Conservation (phyloP, 2,797 vertebrate genomes). For the Taeniopygia guttata region DNA sequence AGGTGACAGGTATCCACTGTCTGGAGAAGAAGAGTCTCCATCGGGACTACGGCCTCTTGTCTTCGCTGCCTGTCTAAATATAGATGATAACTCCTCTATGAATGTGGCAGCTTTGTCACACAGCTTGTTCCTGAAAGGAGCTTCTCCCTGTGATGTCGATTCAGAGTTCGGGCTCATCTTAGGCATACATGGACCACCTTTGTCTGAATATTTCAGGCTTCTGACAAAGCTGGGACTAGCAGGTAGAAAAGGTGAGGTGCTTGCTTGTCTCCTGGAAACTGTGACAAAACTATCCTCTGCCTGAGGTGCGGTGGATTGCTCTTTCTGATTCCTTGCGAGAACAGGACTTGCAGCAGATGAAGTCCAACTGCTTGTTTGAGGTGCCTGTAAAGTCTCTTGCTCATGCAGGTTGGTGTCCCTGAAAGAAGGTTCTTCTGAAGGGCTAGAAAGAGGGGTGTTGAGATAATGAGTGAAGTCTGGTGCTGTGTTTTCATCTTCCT, state of each 20-base stretch:
- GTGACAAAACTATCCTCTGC: constrained; percentile 53
- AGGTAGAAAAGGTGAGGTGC: constrained; percentile 47
- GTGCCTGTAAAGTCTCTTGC: not conserved
- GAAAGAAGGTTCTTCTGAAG: constrained; percentile 22
- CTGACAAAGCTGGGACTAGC: constrained; percentile 77
- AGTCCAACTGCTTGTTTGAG: not conserved
- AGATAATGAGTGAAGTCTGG: constrained; percentile 52
- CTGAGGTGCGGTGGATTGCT: constrained; percentile 44
- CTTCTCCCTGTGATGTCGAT: constrained; percentile 70
- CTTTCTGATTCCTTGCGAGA: not conserved
- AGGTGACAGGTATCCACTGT: constrained; percentile 94
- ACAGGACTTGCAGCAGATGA: not conserved
- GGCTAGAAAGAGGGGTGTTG: not conserved
- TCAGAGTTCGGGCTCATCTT: constrained; percentile 68
- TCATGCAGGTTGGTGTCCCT: not conserved
- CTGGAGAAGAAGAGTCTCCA: constrained; percentile 92
- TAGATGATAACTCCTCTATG: constrained; percentile 94
- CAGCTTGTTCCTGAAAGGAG: constrained; percentile 81
- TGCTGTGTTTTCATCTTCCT: constrained; percentile 70
- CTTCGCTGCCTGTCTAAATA: constrained; percentile 87
- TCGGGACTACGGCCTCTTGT: constrained; percentile 80
- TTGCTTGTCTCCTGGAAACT: constrained; percentile 51
- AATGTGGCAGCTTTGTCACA: constrained; percentile 90
- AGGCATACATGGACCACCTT: not conserved
- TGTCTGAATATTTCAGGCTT: constrained; percentile 67